phyloP scores from a whole-genome alignment of 2,113 vertebrate genomes.

The Talpa occidentalis region DNA sequence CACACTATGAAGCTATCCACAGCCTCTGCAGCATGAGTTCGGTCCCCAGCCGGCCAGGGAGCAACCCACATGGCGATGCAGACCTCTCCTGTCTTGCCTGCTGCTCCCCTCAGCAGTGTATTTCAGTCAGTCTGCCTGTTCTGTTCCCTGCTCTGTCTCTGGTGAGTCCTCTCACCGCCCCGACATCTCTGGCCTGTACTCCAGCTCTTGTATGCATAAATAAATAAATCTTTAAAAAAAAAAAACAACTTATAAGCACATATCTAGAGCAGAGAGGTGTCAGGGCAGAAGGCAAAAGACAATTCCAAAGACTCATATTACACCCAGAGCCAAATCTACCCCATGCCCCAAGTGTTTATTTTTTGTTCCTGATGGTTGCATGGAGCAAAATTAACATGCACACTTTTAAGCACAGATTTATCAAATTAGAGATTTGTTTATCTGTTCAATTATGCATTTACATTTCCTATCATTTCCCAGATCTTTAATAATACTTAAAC shows the following conservation, averaged over 20 bases:
- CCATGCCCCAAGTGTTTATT: fast-evolving
- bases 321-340: background rate
- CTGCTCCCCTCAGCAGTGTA: too few species aligned
- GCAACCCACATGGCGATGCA: too few species aligned
- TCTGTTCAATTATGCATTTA: background rate
- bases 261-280: background rate
- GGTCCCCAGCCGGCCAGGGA: too few species aligned
- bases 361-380: background rate
- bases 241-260: background rate
- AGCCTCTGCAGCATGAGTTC: too few species aligned
- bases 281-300: background rate
- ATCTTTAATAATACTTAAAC: background rate
- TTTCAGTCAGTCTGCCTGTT: too few species aligned
- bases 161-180: too few species aligned
- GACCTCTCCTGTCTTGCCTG: too few species aligned
- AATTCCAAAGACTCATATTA: background rate
- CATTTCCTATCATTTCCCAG: background rate
- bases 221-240: too few species aligned
- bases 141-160: too few species aligned
- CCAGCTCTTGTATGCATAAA: too few species aligned
- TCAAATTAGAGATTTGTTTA: background rate
- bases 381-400: background rate
- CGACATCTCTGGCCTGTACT: too few species aligned
- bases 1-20: too few species aligned
- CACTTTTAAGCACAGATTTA: background rate